Percentiles rank a stretch among this genome's conserved stretches.
phyloP scores from a whole-genome alignment of 2,888 invertebrate genomes.

The Tenthredo amoena region DNA sequence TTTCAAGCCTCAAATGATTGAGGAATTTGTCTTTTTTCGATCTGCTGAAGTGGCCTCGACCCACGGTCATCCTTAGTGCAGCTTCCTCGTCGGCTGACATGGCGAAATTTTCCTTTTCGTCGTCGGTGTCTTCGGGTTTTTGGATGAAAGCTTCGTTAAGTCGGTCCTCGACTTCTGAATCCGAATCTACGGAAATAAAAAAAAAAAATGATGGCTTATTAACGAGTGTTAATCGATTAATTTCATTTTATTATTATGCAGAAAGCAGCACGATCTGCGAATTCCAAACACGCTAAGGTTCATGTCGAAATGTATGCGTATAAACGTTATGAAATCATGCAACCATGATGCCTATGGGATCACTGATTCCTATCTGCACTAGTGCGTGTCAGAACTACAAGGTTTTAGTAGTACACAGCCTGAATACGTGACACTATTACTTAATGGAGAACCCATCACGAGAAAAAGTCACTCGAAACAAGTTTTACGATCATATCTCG shows the following conservation, averaged over 20 bases:
- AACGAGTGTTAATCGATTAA: background rate
- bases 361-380: background rate
- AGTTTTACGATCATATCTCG: background rate
- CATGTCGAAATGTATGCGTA: background rate
- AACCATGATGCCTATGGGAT: background rate
- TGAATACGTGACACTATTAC: background rate
- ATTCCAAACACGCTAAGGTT: background rate
- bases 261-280: background rate
- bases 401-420: background rate
- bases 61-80: constrained; percentile 69
- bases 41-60: constrained; percentile 70
- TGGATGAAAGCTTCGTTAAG: constrained; percentile 42
- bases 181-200: constrained; percentile 60
- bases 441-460: background rate
- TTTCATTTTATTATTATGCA: background rate
- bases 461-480: too few species aligned
- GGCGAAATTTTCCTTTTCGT: constrained; percentile 54
- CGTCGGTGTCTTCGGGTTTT: constrained; percentile 21
- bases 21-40: constrained; percentile 72
- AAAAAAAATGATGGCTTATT: background rate
- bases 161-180: constrained; percentile 59
- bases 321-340: background rate
- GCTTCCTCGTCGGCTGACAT: constrained; percentile 70
- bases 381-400: background rate
- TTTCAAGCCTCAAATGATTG: constrained; percentile 71